A percentile compares a stretch with the other conserved stretches of the same genome.
Conservation (phyloP, 1,140 invertebrate species). For the Drosophila sechellia region DNA sequence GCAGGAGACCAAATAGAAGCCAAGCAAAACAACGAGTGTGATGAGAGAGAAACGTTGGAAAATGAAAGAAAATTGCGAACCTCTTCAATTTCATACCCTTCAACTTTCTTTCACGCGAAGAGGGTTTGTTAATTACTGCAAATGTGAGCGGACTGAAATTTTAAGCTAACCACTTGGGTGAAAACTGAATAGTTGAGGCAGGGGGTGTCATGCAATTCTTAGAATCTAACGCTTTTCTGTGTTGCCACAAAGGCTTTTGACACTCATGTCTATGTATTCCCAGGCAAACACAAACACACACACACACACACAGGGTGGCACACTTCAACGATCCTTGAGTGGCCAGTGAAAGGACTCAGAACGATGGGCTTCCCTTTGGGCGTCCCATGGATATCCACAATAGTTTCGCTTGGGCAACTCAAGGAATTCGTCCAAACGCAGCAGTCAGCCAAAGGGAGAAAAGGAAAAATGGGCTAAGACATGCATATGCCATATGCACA, state of each 20-base stretch:
- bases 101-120: neutral
- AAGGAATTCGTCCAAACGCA: conserved; percentile 41
- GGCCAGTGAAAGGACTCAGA: neutral
- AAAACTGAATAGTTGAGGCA: conserved; percentile 3
- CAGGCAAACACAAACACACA: neutral
- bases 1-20: conserved; percentile 58
- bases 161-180: conserved; percentile 36
- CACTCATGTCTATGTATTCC: conserved; percentile 47
- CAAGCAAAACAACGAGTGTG: conserved; percentile 41
- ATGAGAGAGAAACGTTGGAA: conserved; percentile 3
- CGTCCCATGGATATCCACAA: conserved; percentile 41
- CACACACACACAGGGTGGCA: neutral
- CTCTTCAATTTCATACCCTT: conserved; percentile 31
- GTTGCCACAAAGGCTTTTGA: conserved; percentile 64
- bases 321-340: conserved; percentile 29
- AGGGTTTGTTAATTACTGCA: conserved; percentile 43
- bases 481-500: conserved; percentile 27
- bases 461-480: conserved; percentile 39
- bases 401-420: conserved; percentile 44
- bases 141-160: conserved; percentile 48
- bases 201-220: conserved; percentile 44
- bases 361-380: conserved; percentile 1
- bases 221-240: conserved; percentile 47
- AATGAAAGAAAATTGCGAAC: conserved; percentile 26
- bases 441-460: conserved; percentile 33